A percentile compares a stretch with the other conserved stretches of the same genome.
Evolutionary conservation across 2,888 invertebrate genomes (phyloP).

Genomic region (Apocheima hispidaria): DNA sequence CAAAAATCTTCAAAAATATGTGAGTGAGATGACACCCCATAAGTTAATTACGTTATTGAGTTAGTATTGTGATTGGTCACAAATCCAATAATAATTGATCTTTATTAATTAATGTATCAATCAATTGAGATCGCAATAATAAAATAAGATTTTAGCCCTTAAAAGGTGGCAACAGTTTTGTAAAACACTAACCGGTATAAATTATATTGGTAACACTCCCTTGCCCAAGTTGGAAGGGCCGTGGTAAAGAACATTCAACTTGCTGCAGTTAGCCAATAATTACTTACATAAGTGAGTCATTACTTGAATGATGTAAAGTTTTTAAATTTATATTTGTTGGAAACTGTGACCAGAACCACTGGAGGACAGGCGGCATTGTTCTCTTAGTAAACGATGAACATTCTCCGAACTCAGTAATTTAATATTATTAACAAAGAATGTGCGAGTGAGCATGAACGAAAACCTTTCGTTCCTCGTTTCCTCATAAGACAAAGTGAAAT

Average conservation of each 20-base stretch:
- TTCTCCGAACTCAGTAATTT: no score
- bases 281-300: conserved; percentile 14
- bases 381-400: no score
- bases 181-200: conserved; percentile 9
- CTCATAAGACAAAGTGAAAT: conserved; percentile 6
- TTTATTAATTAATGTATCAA: neutral
- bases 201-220: conserved; percentile 23
- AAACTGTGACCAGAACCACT: no score
- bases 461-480: no score
- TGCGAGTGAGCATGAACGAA: no score
- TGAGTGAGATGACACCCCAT: no score
- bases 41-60: neutral
- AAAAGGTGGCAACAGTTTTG: conserved; percentile 4
- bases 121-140: neutral
- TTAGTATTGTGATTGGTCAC: neutral
- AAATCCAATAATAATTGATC: neutral
- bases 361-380: no score
- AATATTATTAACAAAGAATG: no score
- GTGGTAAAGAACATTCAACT: conserved; percentile 30
- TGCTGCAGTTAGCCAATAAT: conserved; percentile 17
- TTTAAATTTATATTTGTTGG: neutral
- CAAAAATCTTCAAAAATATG: no score
- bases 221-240: conserved; percentile 15
- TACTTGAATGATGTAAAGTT: conserved; percentile 5
- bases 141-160: neutral